phyloP scores from a whole-genome alignment of 2,113 vertebrate genomes.

The Nothobranchius furzeri region DNA sequence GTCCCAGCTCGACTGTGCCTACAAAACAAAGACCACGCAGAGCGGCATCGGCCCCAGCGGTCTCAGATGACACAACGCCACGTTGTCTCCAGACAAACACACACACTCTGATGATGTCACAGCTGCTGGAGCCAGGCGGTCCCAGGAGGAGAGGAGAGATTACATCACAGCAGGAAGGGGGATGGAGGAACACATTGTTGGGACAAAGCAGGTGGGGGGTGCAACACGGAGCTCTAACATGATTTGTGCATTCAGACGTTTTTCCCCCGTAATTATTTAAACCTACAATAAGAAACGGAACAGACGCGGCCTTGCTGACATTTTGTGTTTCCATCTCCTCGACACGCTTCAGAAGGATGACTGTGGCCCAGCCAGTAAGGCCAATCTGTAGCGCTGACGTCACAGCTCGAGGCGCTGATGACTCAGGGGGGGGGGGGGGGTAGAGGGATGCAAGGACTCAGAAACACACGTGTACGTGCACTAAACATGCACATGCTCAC shows the following conservation, averaged over 20 bases:
- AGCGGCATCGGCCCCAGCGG: background rate
- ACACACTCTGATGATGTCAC: slow-evolving; percentile 45
- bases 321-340: slow-evolving; percentile 16
- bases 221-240: background rate
- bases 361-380: slow-evolving; percentile 31
- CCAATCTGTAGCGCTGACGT: slow-evolving; percentile 43
- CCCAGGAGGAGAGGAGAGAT: slow-evolving; percentile 58
- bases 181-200: slow-evolving; percentile 33
- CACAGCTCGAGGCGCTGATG: slow-evolving; percentile 36
- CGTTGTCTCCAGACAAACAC: slow-evolving; percentile 40
- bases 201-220: background rate
- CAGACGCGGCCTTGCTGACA: slow-evolving; percentile 10
- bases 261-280: background rate
- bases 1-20: no score
- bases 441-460: slow-evolving; percentile 18
- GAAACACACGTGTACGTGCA: background rate
- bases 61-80: slow-evolving; percentile 37
- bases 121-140: slow-evolving; percentile 62
- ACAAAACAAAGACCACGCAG: slow-evolving; percentile 1
- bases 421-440: slow-evolving; percentile 30
- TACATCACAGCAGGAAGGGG: slow-evolving; percentile 60
- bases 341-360: slow-evolving; percentile 17
- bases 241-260: background rate
- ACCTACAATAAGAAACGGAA: background rate
- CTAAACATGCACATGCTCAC: slow-evolving; percentile 4